Conservation (phyloP, 2,888 invertebrate genomes). For the Selenia dentaria region DNA sequence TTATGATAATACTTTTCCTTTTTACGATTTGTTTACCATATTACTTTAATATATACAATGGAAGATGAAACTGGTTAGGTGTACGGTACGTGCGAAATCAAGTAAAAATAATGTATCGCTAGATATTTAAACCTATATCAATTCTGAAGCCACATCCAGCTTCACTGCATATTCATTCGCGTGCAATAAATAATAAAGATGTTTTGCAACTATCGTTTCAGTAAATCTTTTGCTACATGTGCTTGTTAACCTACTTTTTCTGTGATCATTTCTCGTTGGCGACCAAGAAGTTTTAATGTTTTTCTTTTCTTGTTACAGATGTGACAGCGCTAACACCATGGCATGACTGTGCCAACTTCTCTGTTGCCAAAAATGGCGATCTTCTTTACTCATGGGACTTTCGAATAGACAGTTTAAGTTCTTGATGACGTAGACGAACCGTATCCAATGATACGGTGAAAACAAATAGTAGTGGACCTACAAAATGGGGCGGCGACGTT, state of each 20-base stretch:
- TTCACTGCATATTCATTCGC: constrained; percentile 1
- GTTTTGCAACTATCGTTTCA: constrained; percentile 28
- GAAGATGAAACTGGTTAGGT: too few species aligned
- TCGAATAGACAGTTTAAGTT: constrained; percentile 49
- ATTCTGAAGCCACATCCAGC: constrained; percentile 27
- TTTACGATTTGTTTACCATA: too few species aligned
- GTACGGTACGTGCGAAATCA: too few species aligned
- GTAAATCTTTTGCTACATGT: constrained; percentile 30
- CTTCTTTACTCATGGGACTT: constrained; percentile 44
- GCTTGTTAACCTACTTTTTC: constrained; percentile 38
- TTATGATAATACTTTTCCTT: too few species aligned
- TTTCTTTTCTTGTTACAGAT: constrained; percentile 67
- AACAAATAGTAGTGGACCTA: constrained; percentile 39
- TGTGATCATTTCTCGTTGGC: constrained; percentile 16
- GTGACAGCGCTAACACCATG: constrained; percentile 55
- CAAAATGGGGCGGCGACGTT: constrained; percentile 77
- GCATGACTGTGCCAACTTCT: constrained; percentile 52
- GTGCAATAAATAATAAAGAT: constrained; percentile 16
- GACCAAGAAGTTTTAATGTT: constrained; percentile 8
- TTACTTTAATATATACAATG: too few species aligned
- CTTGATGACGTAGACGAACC: constrained; percentile 35
- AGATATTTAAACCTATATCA: too few species aligned
- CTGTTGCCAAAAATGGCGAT: constrained; percentile 54
- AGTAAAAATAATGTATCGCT: too few species aligned
- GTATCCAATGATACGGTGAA: constrained; percentile 75